Evolutionary conservation across 2,888 invertebrate genomes (phyloP), one percentile per base, ranked within the genome.

Genomic region (Zonitis immaculata): DNA sequence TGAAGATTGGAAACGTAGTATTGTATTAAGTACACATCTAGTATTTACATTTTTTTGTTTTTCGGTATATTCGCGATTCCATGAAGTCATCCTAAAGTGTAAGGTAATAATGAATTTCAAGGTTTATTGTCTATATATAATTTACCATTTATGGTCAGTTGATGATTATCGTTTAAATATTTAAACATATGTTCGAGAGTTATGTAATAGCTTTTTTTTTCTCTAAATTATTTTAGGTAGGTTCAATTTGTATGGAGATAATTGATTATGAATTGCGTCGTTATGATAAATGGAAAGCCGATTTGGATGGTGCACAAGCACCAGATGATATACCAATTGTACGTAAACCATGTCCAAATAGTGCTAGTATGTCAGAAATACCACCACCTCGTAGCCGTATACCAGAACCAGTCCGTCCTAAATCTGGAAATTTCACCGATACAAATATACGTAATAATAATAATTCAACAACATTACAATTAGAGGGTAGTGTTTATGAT

Each of bases 31-130:
- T 65, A 96, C 95, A 64, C 96, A 96, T 76, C 92, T 99, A 71
- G 89, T 96, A 60, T 94, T 95, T 74, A 91, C 94, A 67, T 98
- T 98, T 78, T 95, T 95, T 75, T 97, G 95, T 73, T 95, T 99
- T 73, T 97, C 98, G 9, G 91, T 91, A 35, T 98, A 95, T 73
- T 88, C 90, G 66, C 90, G 92, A 70, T 98, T 98, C 78, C 98
- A 99, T 76, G 86, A 89, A 46, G 88, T 96, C 39, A 90, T 99
- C 59, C 84, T 95, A 47, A 95, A 96, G 74, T 95, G 96, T 74
- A 96, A 98, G 82, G 90, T 89, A 71, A 22, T 22, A 73, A 74
- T 63, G 8, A 8, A 18, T 28, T 11, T 47, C 43, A 45, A 51
- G 42, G 16, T 11, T 30, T 12, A 35, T 27, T 42, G 6, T 27